These are phyloP conservation scores for Melitaea athalia DNA, from an alignment of 2,888 invertebrate genomes.

Conservation along the genomic window DNA sequence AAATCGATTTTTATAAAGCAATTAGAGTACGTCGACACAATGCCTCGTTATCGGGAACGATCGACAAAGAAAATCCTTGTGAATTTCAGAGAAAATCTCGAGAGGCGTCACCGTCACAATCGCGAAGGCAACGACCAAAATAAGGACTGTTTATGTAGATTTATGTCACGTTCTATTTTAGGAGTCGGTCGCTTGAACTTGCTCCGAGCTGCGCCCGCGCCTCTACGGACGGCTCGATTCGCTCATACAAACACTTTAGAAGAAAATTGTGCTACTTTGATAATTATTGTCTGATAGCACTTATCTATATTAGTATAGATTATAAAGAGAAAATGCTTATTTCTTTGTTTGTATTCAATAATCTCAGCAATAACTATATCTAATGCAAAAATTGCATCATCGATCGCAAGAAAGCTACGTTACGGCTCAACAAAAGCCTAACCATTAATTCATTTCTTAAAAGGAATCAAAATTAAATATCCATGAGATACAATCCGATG, in stretches of 20 bases:
- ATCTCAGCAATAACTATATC: no score
- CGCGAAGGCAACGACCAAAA: conserved; percentile 55
- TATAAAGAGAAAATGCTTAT: no score
- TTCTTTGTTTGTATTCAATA: no score
- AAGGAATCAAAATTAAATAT: no score
- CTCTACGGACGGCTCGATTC: conserved; percentile 40
- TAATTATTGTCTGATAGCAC: not conserved
- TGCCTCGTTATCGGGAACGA: conserved; percentile 6
- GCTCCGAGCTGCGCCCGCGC: conserved; percentile 52
- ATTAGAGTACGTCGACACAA: conserved; percentile 3
- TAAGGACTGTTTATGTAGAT: conserved; percentile 75
- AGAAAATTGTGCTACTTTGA: conserved; percentile 19
- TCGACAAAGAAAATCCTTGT: conserved; percentile 32
- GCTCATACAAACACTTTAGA: conserved; percentile 44
- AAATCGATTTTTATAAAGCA: conserved; percentile 3
- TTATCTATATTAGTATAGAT: no score
- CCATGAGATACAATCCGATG: no score
- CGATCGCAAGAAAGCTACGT: no score
- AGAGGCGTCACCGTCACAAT: conserved; percentile 50
- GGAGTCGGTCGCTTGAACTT: conserved; percentile 66
- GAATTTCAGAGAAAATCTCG: conserved; percentile 34
- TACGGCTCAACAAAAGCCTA: no score
- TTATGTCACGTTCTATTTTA: conserved; percentile 77
- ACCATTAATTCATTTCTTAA: no score
- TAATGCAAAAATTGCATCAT: no score